These are phyloP conservation scores for Anoura caudifer DNA, from an alignment of 2,113 vertebrate species.

Conservation along the genomic window DNA sequence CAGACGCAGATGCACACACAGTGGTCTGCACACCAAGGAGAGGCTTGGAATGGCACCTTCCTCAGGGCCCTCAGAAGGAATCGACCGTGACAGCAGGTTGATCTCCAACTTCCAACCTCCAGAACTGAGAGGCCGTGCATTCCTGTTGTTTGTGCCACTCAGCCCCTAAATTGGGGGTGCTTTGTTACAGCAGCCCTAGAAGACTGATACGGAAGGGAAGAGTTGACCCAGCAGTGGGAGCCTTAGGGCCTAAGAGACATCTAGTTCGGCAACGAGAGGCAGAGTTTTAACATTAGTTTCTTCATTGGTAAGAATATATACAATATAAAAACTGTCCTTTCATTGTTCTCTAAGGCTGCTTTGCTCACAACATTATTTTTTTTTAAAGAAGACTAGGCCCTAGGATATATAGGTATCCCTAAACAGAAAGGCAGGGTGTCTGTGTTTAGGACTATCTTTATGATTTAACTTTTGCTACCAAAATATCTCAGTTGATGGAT, in stretches of 20 bases:
- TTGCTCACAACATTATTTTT: not conserved
- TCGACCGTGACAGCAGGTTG: rapidly evolving
- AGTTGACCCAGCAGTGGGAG: not conserved
- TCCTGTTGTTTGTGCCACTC: too few species aligned
- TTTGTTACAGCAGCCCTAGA: not conserved
- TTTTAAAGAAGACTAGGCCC: not conserved
- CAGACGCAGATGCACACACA: too few species aligned
- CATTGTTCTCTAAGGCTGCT: not conserved
- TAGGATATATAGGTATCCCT: not conserved
- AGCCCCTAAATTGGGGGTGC: too few species aligned
- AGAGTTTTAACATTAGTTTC: not conserved
- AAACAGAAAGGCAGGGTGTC: not conserved
- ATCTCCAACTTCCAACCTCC: not conserved
- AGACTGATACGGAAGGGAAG: not conserved
- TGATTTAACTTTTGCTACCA: not conserved
- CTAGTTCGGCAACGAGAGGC: too few species aligned
- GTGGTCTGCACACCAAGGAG: too few species aligned
- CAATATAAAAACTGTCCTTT: not conserved
- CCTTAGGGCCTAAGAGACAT: too few species aligned
- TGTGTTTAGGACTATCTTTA: not conserved
- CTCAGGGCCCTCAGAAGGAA: not conserved
- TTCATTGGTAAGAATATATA: not conserved
- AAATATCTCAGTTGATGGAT: not conserved
- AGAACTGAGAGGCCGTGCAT: too few species aligned
- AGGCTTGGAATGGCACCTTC: too few species aligned